Conservation (phyloP, 2,888 invertebrate genomes). For the Amphiduros pacificus region DNA sequence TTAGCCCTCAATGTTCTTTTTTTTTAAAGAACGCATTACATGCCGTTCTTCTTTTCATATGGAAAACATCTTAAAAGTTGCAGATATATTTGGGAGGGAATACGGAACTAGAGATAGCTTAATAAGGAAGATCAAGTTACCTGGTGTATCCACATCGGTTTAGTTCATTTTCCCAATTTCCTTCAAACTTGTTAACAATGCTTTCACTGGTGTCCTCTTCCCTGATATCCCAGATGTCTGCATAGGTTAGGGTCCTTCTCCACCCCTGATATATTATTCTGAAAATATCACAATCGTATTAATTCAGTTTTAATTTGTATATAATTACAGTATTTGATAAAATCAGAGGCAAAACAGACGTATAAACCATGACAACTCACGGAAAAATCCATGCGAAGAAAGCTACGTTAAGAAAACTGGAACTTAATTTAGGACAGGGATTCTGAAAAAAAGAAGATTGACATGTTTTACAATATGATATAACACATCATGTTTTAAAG, state of each 20-base stretch:
- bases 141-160: no score
- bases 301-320: not conserved
- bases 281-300: not conserved
- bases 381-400: slow-evolving; percentile 27
- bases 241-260: slow-evolving; percentile 18
- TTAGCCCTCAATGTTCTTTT: no score
- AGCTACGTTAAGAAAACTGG: slow-evolving; percentile 22
- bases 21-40: no score
- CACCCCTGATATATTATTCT: slow-evolving; percentile 29
- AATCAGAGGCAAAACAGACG: no score
- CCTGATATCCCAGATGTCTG: slow-evolving; percentile 26
- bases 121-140: no score
- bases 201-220: slow-evolving; percentile 17
- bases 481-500: no score
- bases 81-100: no score
- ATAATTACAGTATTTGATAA: no score
- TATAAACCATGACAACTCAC: slow-evolving; percentile 24
- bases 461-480: no score
- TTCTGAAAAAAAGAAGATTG: slow-evolving; percentile 2
- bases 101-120: no score
- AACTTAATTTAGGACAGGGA: slow-evolving; percentile 21
- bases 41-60: no score
- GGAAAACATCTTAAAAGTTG: no score
- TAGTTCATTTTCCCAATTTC: slow-evolving; percentile 23
- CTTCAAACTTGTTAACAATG: slow-evolving; percentile 22